These are phyloP conservation scores for Fragum fragum DNA, from an alignment of 2,888 invertebrate genomes.

Conservation along the genomic window DNA sequence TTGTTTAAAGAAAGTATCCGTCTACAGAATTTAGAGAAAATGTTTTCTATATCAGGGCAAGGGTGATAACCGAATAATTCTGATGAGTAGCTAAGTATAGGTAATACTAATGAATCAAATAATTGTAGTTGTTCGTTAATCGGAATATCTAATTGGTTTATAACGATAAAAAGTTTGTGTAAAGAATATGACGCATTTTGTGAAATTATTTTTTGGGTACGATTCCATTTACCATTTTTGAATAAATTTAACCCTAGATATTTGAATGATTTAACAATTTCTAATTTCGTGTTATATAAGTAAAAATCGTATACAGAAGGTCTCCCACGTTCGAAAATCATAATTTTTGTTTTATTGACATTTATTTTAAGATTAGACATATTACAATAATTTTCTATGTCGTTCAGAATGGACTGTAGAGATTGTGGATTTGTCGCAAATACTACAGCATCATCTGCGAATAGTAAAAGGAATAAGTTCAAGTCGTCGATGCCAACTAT, in stretches of 20 bases:
- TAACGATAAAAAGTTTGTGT: constrained; percentile 22
- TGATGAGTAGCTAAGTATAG: constrained; percentile 18
- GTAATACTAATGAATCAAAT: constrained; percentile 23
- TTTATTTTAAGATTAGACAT: constrained; percentile 5
- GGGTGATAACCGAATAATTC: constrained; percentile 18
- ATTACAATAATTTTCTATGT: constrained; percentile 10
- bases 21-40: constrained; percentile 19
- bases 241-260: constrained; percentile 12
- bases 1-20: constrained; percentile 14
- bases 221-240: constrained; percentile 18
- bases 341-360: constrained; percentile 12
- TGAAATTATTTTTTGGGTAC: constrained; percentile 13
- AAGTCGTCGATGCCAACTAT: no score
- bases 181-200: constrained; percentile 16
- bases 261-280: constrained; percentile 14
- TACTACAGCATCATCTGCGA: constrained; percentile 19
- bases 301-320: not conserved
- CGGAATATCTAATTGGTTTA: constrained; percentile 13
- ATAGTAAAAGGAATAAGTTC: no score
- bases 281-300: not conserved
- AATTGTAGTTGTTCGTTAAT: constrained; percentile 6
- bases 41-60: not conserved
- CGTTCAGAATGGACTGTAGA: constrained; percentile 18
- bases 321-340: constrained; percentile 18
- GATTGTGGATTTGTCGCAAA: not conserved